phyloP scores from a whole-genome alignment of 2,797 vertebrate genomes.

The Schizothorax lantsangensis region DNA sequence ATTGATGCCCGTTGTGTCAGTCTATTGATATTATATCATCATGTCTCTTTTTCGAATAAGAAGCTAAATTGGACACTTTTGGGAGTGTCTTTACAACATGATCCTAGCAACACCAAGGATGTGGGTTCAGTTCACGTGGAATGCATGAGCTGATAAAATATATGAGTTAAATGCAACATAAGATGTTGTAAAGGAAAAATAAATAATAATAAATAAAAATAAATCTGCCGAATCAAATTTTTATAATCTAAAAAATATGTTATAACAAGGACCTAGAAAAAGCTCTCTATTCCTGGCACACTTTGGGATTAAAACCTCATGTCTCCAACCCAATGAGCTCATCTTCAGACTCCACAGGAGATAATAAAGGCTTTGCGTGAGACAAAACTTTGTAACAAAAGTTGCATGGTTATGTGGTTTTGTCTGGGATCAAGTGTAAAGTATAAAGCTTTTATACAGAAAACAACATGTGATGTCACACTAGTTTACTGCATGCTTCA shows the following conservation, averaged over 20 bases:
- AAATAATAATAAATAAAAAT: not conserved
- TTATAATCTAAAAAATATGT: not conserved
- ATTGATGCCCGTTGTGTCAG: not conserved
- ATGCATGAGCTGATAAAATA: not conserved
- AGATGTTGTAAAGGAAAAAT: not conserved
- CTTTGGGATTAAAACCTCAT: conserved; percentile 1
- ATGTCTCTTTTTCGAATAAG: not conserved
- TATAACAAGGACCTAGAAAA: not conserved
- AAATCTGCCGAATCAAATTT: not conserved
- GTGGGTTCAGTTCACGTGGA: not conserved
- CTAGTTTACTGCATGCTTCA: not conserved
- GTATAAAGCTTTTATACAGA: not conserved
- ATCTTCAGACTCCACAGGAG: conserved; percentile 37
- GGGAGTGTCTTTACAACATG: not conserved
- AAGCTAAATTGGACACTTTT: not conserved
- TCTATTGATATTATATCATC: not conserved
- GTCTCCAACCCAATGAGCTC: conserved; percentile 8
- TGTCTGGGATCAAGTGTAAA: not conserved
- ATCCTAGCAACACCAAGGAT: not conserved
- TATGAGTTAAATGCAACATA: not conserved
- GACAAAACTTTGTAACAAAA: not conserved
- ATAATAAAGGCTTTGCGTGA: conserved; percentile 9
- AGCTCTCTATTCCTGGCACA: not conserved
- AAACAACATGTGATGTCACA: conserved; percentile 4
- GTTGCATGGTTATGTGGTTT: not conserved